Percentiles rank a stretch among this genome's conserved stretches.
These are phyloP conservation scores for Drosophila mettleri DNA, from an alignment of 2,888 invertebrate species.

Conservation along the genomic window DNA sequence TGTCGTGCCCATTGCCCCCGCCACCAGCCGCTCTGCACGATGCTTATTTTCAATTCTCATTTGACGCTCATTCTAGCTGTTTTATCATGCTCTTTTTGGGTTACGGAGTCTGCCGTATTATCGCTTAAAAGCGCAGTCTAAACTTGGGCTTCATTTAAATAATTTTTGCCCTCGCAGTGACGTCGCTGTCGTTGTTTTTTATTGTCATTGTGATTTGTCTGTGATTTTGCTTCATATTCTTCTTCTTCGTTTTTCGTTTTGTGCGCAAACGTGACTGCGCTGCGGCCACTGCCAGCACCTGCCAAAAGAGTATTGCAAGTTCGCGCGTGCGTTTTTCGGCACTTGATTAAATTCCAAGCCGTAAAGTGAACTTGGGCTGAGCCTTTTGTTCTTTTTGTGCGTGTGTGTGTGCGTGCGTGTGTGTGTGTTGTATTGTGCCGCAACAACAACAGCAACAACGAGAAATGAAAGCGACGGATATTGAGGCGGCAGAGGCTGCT, in stretches of 20 bases:
- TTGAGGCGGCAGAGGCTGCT: neutral
- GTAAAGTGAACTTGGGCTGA: slow-evolving; percentile 33
- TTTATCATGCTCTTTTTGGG: slow-evolving; percentile 8
- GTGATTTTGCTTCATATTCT: neutral
- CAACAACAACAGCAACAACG: slow-evolving; percentile 5
- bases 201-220: neutral
- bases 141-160: slow-evolving; percentile 54
- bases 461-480: slow-evolving; percentile 21
- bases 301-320: slow-evolving; percentile 30
- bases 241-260: slow-evolving; percentile 27
- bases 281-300: neutral
- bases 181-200: slow-evolving; percentile 16
- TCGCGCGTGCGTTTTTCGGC: slow-evolving; percentile 55
- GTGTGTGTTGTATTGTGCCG: slow-evolving; percentile 16
- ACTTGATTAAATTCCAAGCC: slow-evolving; percentile 51
- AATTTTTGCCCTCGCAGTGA: slow-evolving; percentile 56
- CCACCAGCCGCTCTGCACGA: neutral
- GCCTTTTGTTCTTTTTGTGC: slow-evolving; percentile 22
- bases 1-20: neutral
- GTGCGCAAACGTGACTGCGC: slow-evolving; percentile 34
- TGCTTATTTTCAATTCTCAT: slow-evolving; percentile 14
- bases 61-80: slow-evolving; percentile 17
- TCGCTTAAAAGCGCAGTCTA: slow-evolving; percentile 58
- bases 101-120: slow-evolving; percentile 1
- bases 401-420: neutral